A percentile compares a stretch with the other conserved stretches of the same genome.
Conservation (phyloP, 2,888 invertebrate species). For the Sinelater perroti region DNA sequence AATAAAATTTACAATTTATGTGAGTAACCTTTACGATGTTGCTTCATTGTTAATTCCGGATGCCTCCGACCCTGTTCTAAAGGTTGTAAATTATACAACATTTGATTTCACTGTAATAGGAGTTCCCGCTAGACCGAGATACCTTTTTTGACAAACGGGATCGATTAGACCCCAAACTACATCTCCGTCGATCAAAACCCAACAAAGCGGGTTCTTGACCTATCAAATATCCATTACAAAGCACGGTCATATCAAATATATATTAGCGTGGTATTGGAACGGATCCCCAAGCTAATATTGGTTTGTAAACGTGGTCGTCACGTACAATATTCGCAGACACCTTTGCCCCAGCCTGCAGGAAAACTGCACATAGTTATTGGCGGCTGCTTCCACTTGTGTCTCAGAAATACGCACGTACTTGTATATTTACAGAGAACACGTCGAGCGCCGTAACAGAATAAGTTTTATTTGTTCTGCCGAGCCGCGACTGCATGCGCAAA, state of each 20-base stretch:
- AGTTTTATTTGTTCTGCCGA: too few species aligned
- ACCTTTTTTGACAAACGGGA: constrained; percentile 15
- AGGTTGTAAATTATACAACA: neutral
- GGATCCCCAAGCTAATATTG: constrained; percentile 27
- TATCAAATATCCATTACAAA: constrained; percentile 25
- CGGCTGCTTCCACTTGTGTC: constrained; percentile 3
- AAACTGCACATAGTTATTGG: constrained; percentile 13
- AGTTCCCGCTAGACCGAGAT: neutral
- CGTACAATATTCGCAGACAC: constrained; percentile 22
- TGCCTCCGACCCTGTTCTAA: neutral
- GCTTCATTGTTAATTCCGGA: neutral
- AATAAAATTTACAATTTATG: constrained; percentile 1
- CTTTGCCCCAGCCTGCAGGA: constrained; percentile 13
- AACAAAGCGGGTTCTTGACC: constrained; percentile 20
- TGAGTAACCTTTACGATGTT: neutral
- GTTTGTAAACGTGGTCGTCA: constrained; percentile 24
- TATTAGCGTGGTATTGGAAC: constrained; percentile 27
- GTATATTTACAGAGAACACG: constrained; percentile 1
- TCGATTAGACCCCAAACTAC: constrained; percentile 11
- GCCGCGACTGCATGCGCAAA: too few species aligned
- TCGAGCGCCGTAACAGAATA: too few species aligned
- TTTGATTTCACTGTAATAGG: constrained; percentile 1
- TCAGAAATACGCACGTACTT: constrained; percentile 2
- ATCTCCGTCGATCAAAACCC: constrained; percentile 18
- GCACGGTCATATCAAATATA: constrained; percentile 26